Conservation (phyloP, 2,113 vertebrate genomes). For the Eretmochelys imbricata region DNA sequence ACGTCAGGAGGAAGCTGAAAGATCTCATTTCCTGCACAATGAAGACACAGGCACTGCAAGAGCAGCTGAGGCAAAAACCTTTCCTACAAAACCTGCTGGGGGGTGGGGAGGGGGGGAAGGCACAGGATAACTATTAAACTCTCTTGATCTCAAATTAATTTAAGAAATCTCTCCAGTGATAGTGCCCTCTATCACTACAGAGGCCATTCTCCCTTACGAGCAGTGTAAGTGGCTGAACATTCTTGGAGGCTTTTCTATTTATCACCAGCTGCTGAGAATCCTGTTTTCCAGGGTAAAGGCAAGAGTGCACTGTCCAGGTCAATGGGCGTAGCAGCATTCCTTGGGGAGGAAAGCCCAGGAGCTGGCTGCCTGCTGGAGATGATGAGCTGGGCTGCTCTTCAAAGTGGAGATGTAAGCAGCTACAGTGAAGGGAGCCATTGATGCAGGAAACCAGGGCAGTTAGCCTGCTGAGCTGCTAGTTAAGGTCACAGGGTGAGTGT, state of each 20-base stretch:
- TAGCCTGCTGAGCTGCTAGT: not conserved
- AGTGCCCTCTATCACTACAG: not conserved
- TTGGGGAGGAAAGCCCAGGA: not conserved
- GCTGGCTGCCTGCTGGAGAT: not conserved
- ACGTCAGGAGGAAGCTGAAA: not conserved
- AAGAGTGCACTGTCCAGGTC: not conserved
- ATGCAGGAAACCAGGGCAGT: not conserved
- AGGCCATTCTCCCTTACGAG: not conserved
- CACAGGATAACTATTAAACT: not conserved
- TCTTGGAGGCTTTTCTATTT: not conserved
- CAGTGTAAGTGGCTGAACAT: not conserved
- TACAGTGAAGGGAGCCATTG: slow-evolving; percentile 21
- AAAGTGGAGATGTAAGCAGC: slow-evolving; percentile 16
- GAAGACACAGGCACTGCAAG: not conserved
- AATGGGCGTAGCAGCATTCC: not conserved
- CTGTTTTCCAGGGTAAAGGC: not conserved
- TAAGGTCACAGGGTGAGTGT: not conserved
- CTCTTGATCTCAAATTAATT: not conserved
- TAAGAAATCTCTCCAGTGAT: slow-evolving; percentile 1
- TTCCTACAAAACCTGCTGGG: not conserved
- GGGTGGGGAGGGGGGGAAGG: not conserved
- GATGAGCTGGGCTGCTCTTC: not conserved
- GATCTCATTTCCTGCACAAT: not conserved
- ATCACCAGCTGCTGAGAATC: not conserved
- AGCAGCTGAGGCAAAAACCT: not conserved